phyloP scores from a whole-genome alignment of 2,888 invertebrate genomes.

The Pyrochroa serraticornis region DNA sequence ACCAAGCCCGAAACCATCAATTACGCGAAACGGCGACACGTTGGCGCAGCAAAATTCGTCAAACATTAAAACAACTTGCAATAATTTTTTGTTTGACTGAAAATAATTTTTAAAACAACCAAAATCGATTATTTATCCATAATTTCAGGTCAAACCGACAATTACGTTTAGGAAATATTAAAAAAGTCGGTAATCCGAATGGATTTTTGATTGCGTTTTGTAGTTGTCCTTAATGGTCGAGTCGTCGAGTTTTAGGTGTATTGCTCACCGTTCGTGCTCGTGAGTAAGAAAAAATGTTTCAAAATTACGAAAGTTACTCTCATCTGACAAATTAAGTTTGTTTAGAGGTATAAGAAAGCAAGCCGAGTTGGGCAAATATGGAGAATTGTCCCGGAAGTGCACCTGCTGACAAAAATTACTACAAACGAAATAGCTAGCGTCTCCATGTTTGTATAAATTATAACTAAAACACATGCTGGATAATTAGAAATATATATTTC shows the following conservation, averaged over 20 bases:
- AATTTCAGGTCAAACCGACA: too few relatives aligned
- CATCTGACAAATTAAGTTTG: constrained; percentile 23
- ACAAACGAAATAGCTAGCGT: constrained; percentile 21
- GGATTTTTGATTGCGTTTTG: background rate
- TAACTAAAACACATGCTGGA: constrained; percentile 23
- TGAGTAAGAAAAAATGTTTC: constrained; percentile 11
- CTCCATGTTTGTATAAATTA: constrained; percentile 24
- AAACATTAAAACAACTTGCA: too few relatives aligned
- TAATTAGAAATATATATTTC: constrained; percentile 23
- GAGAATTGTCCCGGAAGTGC: constrained; percentile 23
- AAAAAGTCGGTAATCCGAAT: too few relatives aligned
- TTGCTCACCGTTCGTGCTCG: background rate
- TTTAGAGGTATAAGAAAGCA: constrained; percentile 16
- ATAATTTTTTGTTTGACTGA: too few relatives aligned
- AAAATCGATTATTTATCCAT: too few relatives aligned
- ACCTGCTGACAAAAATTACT: constrained; percentile 30
- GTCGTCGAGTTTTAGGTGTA: background rate
- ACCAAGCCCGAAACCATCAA: background rate
- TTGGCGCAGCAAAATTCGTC: too few relatives aligned
- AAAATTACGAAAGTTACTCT: constrained; percentile 17
- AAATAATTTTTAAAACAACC: too few relatives aligned
- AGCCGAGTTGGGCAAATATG: constrained; percentile 24
- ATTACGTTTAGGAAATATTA: too few relatives aligned
- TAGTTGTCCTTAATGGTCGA: background rate
- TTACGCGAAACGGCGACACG: background rate